Evolutionary conservation across 2,888 invertebrate genomes (phyloP).

Genomic region (Pseudococcus viburni): DNA sequence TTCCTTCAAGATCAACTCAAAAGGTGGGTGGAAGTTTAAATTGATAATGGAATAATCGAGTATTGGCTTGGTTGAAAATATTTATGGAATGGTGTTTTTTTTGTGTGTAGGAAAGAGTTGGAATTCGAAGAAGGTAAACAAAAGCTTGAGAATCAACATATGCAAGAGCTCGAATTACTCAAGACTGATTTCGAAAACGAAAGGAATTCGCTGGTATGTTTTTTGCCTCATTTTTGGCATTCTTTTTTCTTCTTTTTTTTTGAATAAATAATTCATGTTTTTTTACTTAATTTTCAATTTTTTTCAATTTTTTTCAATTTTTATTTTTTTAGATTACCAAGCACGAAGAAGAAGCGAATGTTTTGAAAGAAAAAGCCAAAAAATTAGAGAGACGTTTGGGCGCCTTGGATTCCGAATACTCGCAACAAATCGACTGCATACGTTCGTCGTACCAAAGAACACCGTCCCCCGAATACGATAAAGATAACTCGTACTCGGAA

Average conservation of each 20-base stretch:
- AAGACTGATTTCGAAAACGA: conserved; percentile 69
- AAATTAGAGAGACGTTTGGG: conserved; percentile 81
- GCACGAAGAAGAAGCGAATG: conserved; percentile 71
- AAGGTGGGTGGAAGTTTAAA: conserved; percentile 71
- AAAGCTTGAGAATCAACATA: conserved; percentile 71
- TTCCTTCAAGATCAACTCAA: conserved; percentile 74
- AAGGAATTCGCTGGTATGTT: conserved; percentile 69
- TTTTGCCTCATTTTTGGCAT: not conserved
- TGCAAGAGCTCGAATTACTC: conserved; percentile 69
- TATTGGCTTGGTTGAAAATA: not conserved
- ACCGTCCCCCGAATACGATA: conserved; percentile 67
- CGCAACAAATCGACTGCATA: conserved; percentile 85
- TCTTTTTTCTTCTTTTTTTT: conserved; percentile 9
- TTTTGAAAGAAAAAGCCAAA: conserved; percentile 79
- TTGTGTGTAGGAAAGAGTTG: conserved; percentile 69
- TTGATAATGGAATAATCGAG: not conserved
- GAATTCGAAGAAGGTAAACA: conserved; percentile 70
- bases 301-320: not conserved
- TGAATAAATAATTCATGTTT: not conserved
- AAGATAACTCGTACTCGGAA: conserved; percentile 71
- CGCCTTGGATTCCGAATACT: conserved; percentile 85
- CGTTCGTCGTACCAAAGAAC: conserved; percentile 82
- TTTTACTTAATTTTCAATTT: no score
- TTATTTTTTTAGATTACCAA: conserved; percentile 53
- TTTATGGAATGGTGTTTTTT: not conserved